phyloP scores from a whole-genome alignment of 1,140 invertebrate species.

The Brachionus rubens region DNA sequence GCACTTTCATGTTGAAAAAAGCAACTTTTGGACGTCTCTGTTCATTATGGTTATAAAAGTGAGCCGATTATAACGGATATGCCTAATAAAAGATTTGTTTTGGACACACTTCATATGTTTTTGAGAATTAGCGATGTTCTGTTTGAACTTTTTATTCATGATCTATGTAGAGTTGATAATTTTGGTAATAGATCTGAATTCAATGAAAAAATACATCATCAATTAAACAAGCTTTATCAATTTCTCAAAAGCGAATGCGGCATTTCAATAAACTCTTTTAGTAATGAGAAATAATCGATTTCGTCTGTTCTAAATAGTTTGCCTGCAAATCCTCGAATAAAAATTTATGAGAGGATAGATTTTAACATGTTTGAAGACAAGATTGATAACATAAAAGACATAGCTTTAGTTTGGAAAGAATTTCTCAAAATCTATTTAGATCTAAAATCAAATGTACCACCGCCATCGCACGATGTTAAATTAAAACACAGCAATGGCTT shows the following conservation, averaged over 20 bases:
- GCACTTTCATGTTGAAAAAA: too few species aligned
- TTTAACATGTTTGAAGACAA: not conserved
- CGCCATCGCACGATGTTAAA: too few species aligned
- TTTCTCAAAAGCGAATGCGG: constrained; percentile 7
- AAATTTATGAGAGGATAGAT: not conserved
- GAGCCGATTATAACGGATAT: not conserved
- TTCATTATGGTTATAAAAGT: constrained; percentile 1
- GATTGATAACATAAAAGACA: not conserved
- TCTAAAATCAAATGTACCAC: too few species aligned
- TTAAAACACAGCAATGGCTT: too few species aligned
- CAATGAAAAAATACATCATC: not conserved
- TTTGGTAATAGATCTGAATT: not conserved
- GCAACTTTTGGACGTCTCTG: too few species aligned
- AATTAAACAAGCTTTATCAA: not conserved
- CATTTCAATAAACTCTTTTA: constrained; percentile 6
- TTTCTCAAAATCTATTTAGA: too few species aligned
- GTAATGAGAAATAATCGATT: not conserved
- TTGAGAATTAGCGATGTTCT: constrained; percentile 8
- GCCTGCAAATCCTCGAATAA: not conserved
- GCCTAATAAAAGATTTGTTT: not conserved
- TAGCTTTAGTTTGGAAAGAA: not conserved
- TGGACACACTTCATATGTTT: not conserved
- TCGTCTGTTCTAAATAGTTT: not conserved
- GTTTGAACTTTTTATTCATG: not conserved
- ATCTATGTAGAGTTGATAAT: constrained; percentile 1